These are phyloP conservation scores for Cryptophagus acutangulus DNA, from an alignment of 2,888 invertebrate species.

Conservation along the genomic window DNA sequence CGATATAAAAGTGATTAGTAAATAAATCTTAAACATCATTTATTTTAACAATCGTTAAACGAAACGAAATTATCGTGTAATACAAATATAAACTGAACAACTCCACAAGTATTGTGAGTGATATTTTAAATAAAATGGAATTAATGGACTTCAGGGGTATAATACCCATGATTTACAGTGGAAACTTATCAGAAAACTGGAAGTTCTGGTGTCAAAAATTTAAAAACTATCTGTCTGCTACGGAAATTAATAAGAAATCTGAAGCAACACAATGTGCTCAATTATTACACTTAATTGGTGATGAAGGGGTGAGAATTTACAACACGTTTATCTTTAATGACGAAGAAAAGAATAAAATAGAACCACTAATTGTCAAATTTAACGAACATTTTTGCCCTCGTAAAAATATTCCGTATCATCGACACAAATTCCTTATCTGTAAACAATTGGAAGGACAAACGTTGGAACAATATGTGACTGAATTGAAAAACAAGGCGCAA, in stretches of 20 bases:
- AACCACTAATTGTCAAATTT: conserved; percentile 1
- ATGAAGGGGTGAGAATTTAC: not conserved
- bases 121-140: too few relatives aligned
- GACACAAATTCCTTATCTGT: conserved; percentile 9
- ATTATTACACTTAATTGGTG: conserved; percentile 1
- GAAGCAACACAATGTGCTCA: not conserved
- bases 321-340: conserved; percentile 3
- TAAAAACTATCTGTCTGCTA: conserved; percentile 1
- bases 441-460: conserved; percentile 9
- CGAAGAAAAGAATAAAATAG: not conserved
- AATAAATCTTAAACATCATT: too few relatives aligned
- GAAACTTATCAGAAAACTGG: conserved; percentile 22
- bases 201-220: conserved; percentile 17
- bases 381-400: conserved; percentile 5
- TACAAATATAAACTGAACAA: too few relatives aligned
- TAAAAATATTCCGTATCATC: conserved; percentile 8
- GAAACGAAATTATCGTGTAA: too few relatives aligned
- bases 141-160: too few relatives aligned
- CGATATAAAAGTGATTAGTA: too few relatives aligned
- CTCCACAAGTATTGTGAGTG: too few relatives aligned
- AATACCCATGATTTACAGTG: too few relatives aligned
- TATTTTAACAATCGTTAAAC: too few relatives aligned
- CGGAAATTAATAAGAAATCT: not conserved
- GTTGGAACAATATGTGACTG: conserved; percentile 9
- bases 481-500: conserved; percentile 8